Percentiles rank a stretch among this genome's conserved stretches.
phyloP scores from a whole-genome alignment of 2,797 vertebrate genomes.

The Diglossa cyanea region DNA sequence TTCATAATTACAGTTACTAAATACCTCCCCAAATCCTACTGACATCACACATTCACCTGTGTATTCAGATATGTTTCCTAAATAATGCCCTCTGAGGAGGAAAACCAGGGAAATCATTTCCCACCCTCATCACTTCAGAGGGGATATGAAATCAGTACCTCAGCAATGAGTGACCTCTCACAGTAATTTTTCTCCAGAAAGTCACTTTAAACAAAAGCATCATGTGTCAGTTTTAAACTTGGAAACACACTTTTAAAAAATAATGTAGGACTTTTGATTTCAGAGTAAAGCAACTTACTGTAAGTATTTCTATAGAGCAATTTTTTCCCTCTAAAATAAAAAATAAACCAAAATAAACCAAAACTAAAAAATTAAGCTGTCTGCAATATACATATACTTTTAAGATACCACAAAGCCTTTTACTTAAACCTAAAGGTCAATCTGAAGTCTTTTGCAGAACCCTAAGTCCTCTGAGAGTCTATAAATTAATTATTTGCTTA shows the following conservation, averaged over 20 bases:
- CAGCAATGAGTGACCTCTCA: not conserved
- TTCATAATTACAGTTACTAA: not conserved
- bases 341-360: not conserved
- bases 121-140: not conserved
- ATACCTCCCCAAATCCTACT: not conserved
- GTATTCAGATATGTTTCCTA: not conserved
- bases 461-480: not conserved
- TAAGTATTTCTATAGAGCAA: not conserved
- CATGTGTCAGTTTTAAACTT: not conserved
- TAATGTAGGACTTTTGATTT: not conserved
- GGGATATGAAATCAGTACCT: not conserved
- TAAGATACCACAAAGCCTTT: not conserved
- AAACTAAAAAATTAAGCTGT: not conserved
- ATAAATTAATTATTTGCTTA: not conserved
- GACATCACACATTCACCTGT: not conserved
- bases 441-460: not conserved
- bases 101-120: not conserved
- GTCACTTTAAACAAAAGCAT: not conserved
- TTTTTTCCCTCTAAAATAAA: not conserved
- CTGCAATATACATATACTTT: not conserved
- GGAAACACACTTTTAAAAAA: not conserved
- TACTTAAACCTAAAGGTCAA: not conserved
- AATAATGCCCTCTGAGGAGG: not conserved
- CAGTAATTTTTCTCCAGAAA: not conserved
- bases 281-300: not conserved